Conservation (phyloP, 2,113 vertebrate species). For the Tachysurus vachellii region DNA sequence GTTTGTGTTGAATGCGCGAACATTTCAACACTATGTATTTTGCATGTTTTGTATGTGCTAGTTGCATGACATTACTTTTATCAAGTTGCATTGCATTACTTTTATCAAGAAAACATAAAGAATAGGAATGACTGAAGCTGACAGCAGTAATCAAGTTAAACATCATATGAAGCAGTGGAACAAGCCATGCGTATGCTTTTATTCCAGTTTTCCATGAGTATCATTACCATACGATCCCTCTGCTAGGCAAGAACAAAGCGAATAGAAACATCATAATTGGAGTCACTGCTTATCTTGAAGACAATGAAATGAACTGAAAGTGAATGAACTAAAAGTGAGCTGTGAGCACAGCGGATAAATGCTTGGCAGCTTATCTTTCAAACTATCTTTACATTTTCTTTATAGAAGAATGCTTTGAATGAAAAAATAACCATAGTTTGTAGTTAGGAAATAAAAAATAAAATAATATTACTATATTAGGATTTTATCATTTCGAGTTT, state of each 20-base stretch:
- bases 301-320: neutral
- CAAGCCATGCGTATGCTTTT: neutral
- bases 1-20: neutral
- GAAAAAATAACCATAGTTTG: neutral
- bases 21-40: neutral
- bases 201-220: neutral
- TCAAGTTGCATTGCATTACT: neutral
- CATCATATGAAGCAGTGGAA: neutral
- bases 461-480: neutral
- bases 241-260: neutral
- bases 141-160: neutral
- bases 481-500: neutral
- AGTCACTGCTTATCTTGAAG: neutral
- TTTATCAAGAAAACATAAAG: neutral
- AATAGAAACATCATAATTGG: neutral
- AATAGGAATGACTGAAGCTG: neutral
- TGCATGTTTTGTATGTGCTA: neutral
- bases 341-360: neutral
- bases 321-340: neutral
- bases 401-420: neutral
- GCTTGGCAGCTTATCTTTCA: neutral
- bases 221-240: neutral
- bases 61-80: neutral
- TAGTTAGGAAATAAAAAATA: neutral
- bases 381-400: neutral